Evolutionary conservation across 2,113 vertebrate species (phyloP).

Genomic region (Amia ocellicauda): DNA sequence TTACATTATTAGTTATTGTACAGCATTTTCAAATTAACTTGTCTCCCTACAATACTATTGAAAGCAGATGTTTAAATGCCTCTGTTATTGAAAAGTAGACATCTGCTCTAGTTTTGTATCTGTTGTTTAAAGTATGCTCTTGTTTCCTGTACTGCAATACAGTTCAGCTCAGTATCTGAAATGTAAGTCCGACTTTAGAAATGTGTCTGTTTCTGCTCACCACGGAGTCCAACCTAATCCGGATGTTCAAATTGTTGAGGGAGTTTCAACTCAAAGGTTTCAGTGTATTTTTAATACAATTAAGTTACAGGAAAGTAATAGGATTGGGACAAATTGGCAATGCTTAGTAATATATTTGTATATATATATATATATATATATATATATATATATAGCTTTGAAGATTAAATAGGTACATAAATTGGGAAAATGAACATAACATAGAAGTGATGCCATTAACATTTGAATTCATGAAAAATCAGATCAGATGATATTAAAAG

Average conservation of each 20-base stretch:
- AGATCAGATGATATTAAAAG: too few relatives aligned
- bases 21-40: background rate
- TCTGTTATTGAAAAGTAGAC: conserved; percentile 11
- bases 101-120: background rate
- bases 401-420: too few relatives aligned
- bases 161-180: background rate
- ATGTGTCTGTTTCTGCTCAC: background rate
- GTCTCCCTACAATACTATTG: background rate
- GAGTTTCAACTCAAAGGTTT: background rate
- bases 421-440: too few relatives aligned
- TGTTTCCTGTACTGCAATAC: background rate
- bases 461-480: too few relatives aligned
- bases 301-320: too few relatives aligned
- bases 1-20: background rate
- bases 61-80: background rate
- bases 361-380: too few relatives aligned
- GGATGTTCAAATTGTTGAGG: background rate
- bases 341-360: too few relatives aligned
- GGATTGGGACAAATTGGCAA: background rate
- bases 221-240: background rate
- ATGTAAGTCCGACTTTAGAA: background rate
- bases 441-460: too few relatives aligned
- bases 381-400: too few relatives aligned
- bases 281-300: background rate
- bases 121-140: conserved; percentile 9